Evolutionary conservation across 2,888 invertebrate species (phyloP).

Genomic region (Theretra japonica): DNA sequence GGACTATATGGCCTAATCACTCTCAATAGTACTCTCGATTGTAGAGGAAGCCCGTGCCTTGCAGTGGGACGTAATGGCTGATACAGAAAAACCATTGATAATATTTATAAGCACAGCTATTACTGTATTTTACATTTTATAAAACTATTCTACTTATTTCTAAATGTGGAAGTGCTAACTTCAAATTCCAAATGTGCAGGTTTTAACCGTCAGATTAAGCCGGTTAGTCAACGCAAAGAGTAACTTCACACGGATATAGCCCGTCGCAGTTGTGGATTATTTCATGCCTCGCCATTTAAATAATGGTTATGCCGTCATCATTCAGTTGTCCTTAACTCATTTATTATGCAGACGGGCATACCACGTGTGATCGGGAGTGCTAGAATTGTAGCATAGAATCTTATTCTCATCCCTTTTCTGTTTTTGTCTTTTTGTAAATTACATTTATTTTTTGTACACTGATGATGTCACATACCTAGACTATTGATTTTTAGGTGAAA

Average conservation of each 20-base stretch:
- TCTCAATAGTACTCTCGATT: too few relatives aligned
- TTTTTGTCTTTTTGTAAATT: neutral
- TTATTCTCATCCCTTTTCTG: neutral
- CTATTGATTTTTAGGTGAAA: too few relatives aligned
- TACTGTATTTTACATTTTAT: neutral
- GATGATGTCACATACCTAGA: too few relatives aligned
- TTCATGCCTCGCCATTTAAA: neutral
- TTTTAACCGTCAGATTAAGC: neutral
- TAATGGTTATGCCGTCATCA: neutral
- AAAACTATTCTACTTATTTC: neutral
- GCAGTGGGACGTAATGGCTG: too few relatives aligned
- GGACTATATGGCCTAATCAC: too few relatives aligned
- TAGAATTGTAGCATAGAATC: neutral
- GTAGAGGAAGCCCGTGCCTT: too few relatives aligned
- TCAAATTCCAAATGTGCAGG: neutral
- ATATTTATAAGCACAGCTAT: too few relatives aligned
- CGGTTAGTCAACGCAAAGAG: neutral
- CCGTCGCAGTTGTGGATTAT: neutral
- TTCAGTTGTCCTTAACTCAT: constrained; percentile 1
- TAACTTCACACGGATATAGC: neutral
- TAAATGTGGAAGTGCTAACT: neutral
- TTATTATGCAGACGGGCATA: neutral
- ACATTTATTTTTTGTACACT: neutral
- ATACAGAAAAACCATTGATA: too few relatives aligned
- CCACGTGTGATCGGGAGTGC: neutral